These are phyloP conservation scores for Anhinga anhinga DNA, from an alignment of 2,113 vertebrate genomes.

Conservation along the genomic window DNA sequence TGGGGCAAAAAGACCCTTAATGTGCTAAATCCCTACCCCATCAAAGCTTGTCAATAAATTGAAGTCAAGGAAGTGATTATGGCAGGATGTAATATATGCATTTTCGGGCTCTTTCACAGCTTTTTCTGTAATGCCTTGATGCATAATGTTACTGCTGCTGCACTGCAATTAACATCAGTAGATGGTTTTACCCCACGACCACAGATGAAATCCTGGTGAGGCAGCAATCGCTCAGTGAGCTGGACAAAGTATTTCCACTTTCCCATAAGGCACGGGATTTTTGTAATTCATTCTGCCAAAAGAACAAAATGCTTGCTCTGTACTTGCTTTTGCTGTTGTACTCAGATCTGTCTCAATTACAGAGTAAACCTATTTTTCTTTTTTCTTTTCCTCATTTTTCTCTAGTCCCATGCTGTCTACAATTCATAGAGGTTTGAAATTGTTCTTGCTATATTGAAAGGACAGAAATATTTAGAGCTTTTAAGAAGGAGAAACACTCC, in stretches of 20 bases:
- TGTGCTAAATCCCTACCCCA: neutral
- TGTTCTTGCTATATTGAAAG: neutral
- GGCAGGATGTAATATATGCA: neutral
- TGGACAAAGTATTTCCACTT: neutral
- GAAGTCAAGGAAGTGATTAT: neutral
- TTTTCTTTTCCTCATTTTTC: neutral
- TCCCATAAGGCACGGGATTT: neutral
- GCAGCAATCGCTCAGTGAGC: neutral
- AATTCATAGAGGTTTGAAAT: neutral
- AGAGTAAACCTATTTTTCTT: neutral
- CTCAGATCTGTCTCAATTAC: neutral
- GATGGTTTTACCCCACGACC: neutral
- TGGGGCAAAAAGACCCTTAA: neutral
- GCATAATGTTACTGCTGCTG: neutral
- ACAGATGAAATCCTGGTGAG: neutral
- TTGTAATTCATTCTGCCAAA: neutral
- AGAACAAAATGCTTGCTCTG: neutral
- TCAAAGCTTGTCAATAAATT: neutral
- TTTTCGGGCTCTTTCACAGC: slow-evolving; percentile 16
- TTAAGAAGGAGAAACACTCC: neutral
- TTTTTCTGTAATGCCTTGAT: neutral
- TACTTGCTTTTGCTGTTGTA: neutral
- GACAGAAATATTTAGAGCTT: neutral
- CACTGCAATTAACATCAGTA: neutral
- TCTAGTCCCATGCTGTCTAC: neutral